Conservation (phyloP, 2,113 vertebrate genomes). For the Silurus meridionalis region DNA sequence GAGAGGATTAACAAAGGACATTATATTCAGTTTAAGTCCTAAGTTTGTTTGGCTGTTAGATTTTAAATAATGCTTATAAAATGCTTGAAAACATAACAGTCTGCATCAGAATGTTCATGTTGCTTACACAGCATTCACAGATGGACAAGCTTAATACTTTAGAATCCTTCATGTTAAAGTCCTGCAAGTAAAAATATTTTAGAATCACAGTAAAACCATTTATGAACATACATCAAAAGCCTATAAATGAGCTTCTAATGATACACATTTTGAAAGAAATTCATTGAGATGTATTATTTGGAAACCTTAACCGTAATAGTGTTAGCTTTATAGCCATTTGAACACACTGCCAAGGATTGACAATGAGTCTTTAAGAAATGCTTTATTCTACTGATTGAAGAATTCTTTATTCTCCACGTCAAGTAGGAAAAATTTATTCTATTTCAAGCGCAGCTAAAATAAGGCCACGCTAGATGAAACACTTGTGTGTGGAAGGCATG, state of each 20-base stretch:
- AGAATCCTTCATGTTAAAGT: background rate
- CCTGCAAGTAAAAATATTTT: background rate
- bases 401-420: constrained; percentile 11
- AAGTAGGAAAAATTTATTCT: constrained; percentile 9
- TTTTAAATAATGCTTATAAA: background rate
- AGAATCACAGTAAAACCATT: background rate
- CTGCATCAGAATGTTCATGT: background rate
- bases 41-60: background rate
- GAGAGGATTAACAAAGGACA: background rate
- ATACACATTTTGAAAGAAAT: background rate
- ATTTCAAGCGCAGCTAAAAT: constrained; percentile 8
- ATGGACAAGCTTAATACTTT: background rate
- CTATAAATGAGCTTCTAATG: background rate
- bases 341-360: background rate
- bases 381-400: background rate
- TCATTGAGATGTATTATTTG: background rate
- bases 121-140: background rate
- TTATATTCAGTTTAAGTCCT: background rate
- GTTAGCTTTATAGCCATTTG: background rate
- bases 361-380: background rate
- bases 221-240: background rate
- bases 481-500: constrained; percentile 36
- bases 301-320: background rate
- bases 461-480: constrained; percentile 36
- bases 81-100: background rate